Evolutionary conservation across 2,113 vertebrate genomes (phyloP).

Genomic region (Anser brachyrhynchus): DNA sequence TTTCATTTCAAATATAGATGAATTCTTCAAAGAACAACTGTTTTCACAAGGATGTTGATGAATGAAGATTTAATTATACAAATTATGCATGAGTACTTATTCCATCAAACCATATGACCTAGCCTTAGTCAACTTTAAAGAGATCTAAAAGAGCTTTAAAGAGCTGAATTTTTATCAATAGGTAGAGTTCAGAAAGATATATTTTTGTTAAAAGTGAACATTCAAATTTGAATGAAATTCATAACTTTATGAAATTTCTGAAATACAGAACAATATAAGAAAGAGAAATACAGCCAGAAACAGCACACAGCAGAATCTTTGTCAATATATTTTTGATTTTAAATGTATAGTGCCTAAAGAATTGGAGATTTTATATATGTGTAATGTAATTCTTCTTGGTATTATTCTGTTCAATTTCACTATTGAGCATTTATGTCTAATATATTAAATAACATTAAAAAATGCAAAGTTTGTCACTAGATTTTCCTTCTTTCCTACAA

Average conservation of each 20-base stretch:
- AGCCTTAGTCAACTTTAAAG: background rate
- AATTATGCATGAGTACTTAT: background rate
- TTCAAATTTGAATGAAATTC: background rate
- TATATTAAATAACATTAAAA: background rate
- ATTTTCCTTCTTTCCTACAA: background rate
- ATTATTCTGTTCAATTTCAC: background rate
- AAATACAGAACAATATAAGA: background rate
- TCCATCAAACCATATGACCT: background rate
- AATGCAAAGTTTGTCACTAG: background rate
- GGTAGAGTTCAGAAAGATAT: background rate
- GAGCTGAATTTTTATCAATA: background rate
- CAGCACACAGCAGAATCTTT: fast-evolving
- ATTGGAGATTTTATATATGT: background rate
- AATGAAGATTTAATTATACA: background rate
- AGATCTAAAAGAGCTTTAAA: background rate
- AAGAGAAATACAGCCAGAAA: background rate
- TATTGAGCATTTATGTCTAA: background rate
- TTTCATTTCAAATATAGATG: background rate
- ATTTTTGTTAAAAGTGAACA: background rate
- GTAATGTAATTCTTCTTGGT: background rate
- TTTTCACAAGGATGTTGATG: background rate
- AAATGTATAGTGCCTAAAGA: background rate
- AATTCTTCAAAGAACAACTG: background rate
- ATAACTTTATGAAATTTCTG: background rate
- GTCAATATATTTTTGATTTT: background rate